Evolutionary conservation across 1,140 invertebrate genomes (phyloP), one percentile per base, ranked within the genome.

Genomic region (Mylabris phalerata): DNA sequence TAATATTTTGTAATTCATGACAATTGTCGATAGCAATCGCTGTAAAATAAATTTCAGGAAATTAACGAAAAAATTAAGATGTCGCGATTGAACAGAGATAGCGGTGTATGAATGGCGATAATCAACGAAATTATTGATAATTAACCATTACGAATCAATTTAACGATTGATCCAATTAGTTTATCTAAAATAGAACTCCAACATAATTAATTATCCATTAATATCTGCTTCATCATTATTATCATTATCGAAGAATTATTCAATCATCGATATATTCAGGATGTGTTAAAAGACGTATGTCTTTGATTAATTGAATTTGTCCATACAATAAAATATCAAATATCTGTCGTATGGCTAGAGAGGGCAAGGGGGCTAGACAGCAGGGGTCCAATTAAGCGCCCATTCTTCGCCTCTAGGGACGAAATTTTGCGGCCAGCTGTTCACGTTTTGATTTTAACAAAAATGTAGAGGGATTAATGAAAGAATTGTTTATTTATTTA

Each of bases 361-460:
- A 43, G 32, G 4, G 32, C 55, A 42, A 51, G 54, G 60, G 61
- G 54, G 50, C 56, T 55, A 11, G 41, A 42, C 65, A 51, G 45
- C 63, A 60, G 64, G 67, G 56, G 64, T 65, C 67, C 67, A 68
- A 68, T 68, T 68, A 68, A 58, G 62, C 52, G 45, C 57, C 64
- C 65, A 66, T 68, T 68, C 62, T 60, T 19, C 48, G 32, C n/a
- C 59, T n/a, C 9, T 19, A 7, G 44, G 58, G 51, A 9, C 6
- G 24, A 39, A 56, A 11, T 48, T 43, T 48, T 50, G n/a, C 42
- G 9, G 46, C 13, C 59, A 61, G 59, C 50, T 64, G 41, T 11
- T 11, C 11, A 19, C 19, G 19, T 19, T 19, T 19, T 19, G 19
- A 19, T 19, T 19, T 19, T 19, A 42, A 42, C 41, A 42, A 10